A percentile compares a stretch with the other conserved stretches of the same genome.
phyloP scores from a whole-genome alignment of 2,797 vertebrate species.

The Gallirallus australis region DNA sequence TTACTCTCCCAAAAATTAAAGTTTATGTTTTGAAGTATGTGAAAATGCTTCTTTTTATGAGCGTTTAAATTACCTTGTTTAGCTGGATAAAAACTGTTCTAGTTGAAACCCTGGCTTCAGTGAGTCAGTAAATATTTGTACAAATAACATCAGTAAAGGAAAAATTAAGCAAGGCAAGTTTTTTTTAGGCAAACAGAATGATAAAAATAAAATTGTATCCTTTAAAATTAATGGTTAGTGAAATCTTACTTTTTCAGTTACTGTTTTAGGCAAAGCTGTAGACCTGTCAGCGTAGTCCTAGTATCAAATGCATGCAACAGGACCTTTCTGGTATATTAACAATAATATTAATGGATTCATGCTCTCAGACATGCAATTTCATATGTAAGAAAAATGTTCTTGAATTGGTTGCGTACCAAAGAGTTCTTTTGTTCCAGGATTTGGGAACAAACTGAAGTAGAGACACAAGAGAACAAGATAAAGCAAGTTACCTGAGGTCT shows the following conservation, averaged over 20 bases:
- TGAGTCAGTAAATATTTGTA: conserved; percentile 64
- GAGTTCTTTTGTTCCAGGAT: neutral
- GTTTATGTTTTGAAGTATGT: neutral
- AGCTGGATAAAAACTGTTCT: conserved; percentile 2
- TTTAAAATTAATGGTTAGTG: neutral
- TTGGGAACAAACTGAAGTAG: neutral
- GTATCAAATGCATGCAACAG: neutral
- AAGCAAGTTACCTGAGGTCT: neutral
- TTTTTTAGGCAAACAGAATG: conserved; percentile 65
- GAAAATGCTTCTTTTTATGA: neutral
- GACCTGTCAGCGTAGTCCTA: neutral
- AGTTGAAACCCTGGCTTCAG: conserved; percentile 7
- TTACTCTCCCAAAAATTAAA: neutral
- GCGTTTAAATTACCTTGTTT: conserved; percentile 11
- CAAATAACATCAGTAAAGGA: conserved; percentile 47
- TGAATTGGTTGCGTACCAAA: neutral
- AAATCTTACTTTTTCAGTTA: conserved; percentile 23
- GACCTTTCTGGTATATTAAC: neutral
- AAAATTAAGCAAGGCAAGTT: conserved; percentile 48
- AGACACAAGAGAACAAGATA: neutral
- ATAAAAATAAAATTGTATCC: conserved; percentile 55
- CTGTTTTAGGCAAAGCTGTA: neutral
- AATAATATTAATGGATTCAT: neutral
- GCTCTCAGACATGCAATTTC: neutral
- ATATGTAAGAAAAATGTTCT: neutral